Conservation (phyloP, 2,888 invertebrate genomes). For the Poecilus cupreus region DNA sequence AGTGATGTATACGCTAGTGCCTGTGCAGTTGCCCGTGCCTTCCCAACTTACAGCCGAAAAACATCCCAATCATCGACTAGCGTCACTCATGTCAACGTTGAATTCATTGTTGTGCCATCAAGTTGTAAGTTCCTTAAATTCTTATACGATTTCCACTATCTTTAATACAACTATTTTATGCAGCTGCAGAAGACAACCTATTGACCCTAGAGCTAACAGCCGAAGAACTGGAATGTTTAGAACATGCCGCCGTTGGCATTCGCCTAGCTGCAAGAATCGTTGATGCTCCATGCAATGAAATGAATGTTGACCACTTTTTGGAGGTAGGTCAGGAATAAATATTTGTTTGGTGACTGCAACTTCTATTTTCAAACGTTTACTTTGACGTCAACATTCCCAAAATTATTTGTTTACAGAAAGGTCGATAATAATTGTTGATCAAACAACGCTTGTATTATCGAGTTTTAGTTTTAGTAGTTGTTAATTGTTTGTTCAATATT, state of each 20-base stretch:
- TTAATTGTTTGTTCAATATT: background rate
- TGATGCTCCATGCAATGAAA: slow-evolving; percentile 89
- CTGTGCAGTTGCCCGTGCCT: slow-evolving; percentile 87
- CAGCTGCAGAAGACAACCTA: slow-evolving; percentile 64
- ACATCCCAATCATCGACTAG: slow-evolving; percentile 66
- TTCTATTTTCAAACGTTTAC: background rate
- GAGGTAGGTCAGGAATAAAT: slow-evolving; percentile 73
- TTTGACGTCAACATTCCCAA: slow-evolving; percentile 5
- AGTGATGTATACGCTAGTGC: slow-evolving; percentile 86
- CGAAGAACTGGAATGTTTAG: slow-evolving; percentile 76
- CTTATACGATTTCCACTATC: background rate
- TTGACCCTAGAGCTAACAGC: slow-evolving; percentile 70
- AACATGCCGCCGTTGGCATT: slow-evolving; percentile 78
- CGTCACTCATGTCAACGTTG: slow-evolving; percentile 73
- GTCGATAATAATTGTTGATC: background rate
- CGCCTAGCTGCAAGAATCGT: slow-evolving; percentile 87
- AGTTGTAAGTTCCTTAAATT: slow-evolving; percentile 54
- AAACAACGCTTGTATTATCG: background rate
- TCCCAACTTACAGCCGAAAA: slow-evolving; percentile 83
- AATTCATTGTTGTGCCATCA: slow-evolving; percentile 73
- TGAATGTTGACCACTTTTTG: slow-evolving; percentile 88
- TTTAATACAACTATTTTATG: slow-evolving; percentile 61
- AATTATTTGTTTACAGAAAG: background rate
- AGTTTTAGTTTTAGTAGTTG: background rate
- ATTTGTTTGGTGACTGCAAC: background rate